phyloP scores from a whole-genome alignment of 2,888 invertebrate genomes.

The Agelastica alni region DNA sequence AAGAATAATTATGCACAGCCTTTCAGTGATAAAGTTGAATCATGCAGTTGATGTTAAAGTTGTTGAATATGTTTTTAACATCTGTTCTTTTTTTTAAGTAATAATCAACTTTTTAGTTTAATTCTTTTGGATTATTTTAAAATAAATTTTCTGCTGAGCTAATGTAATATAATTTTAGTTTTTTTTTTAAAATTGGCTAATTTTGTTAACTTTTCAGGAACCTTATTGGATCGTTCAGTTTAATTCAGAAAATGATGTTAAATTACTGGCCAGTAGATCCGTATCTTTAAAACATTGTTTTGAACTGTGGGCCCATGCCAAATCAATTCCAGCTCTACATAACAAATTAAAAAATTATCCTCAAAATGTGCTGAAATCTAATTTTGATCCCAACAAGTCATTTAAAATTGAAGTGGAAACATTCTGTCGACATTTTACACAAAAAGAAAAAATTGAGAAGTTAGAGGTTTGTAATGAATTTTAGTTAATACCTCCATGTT shows the following conservation, averaged over 20 bases:
- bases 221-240: slow-evolving; percentile 86
- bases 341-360: slow-evolving; percentile 65
- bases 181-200: too few relatives aligned
- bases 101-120: too few relatives aligned
- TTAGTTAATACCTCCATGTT: too few relatives aligned
- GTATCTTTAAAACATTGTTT: slow-evolving; percentile 77
- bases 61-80: too few relatives aligned
- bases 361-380: slow-evolving; percentile 59
- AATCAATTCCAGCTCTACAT: slow-evolving; percentile 65
- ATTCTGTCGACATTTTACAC: slow-evolving; percentile 83
- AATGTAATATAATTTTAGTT: too few relatives aligned
- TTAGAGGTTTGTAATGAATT: slow-evolving; percentile 75
- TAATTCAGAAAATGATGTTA: slow-evolving; percentile 70
- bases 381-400: slow-evolving; percentile 62
- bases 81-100: too few relatives aligned
- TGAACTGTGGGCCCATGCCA: slow-evolving; percentile 79
- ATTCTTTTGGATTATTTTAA: too few relatives aligned
- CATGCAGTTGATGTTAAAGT: too few relatives aligned
- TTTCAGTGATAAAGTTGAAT: too few relatives aligned
- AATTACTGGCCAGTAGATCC: slow-evolving; percentile 77
- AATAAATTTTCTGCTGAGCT: too few relatives aligned
- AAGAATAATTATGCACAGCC: too few relatives aligned
- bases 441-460: slow-evolving; percentile 79
- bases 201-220: slow-evolving; percentile 63
- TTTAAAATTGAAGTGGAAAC: slow-evolving; percentile 89